These are phyloP conservation scores for Pseudachorutes palmiensis DNA, from an alignment of 1,140 invertebrate species.

Conservation along the genomic window DNA sequence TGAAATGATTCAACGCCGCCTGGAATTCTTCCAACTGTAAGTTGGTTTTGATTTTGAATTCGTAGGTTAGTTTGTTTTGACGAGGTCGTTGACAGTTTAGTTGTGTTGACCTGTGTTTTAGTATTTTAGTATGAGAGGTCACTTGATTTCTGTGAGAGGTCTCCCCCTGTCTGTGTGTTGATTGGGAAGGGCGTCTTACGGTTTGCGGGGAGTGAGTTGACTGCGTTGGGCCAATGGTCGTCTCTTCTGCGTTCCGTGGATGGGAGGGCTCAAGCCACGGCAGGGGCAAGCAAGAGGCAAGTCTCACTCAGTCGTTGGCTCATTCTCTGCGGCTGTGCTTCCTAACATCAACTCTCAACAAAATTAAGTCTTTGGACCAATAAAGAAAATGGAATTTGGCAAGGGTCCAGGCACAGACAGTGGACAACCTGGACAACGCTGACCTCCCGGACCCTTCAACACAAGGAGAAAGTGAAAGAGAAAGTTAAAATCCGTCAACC, in stretches of 20 bases:
- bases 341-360: not conserved
- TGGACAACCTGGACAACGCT: not conserved
- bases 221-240: not conserved
- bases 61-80: too few species aligned
- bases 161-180: not conserved
- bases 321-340: constrained; percentile 7
- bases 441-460: not conserved
- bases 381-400: not conserved
- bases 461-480: not conserved
- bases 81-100: too few species aligned
- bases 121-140: too few species aligned
- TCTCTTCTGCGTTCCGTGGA: not conserved
- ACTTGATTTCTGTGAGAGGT: too few species aligned
- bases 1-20: too few species aligned
- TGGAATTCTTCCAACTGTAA: too few species aligned
- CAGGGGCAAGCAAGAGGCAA: not conserved
- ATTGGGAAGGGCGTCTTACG: not conserved
- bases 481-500: not conserved
- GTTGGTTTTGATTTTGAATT: too few species aligned
- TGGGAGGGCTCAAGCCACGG: constrained; percentile 4
- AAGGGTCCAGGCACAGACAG: not conserved
- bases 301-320: constrained; percentile 1
- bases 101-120: too few species aligned
- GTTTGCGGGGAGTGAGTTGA: not conserved
- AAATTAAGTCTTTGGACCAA: not conserved